Conservation (phyloP, 1,140 invertebrate species). For the Camponotus floridanus region DNA sequence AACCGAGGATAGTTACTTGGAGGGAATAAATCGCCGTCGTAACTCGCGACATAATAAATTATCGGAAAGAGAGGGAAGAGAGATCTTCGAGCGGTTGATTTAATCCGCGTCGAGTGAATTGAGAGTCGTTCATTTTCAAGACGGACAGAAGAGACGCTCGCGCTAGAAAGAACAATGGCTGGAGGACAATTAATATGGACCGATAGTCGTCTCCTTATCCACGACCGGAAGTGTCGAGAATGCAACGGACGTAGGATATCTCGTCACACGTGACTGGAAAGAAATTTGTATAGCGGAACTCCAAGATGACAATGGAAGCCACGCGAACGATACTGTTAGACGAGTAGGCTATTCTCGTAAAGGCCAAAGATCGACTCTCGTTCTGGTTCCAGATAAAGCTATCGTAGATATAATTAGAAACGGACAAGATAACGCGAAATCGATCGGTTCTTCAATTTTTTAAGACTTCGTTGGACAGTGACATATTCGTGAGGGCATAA, state of each 20-base stretch:
- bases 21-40: constrained; percentile 21
- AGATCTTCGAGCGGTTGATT: not conserved
- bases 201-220: not conserved
- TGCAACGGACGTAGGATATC: not conserved
- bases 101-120: not conserved
- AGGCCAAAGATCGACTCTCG: not conserved
- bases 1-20: not conserved
- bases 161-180: not conserved
- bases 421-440: not conserved
- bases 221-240: constrained; percentile 12
- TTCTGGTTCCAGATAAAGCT: not conserved
- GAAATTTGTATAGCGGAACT: not conserved
- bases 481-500: not conserved
- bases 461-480: not conserved
- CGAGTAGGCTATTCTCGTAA: not conserved
- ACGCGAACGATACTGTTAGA: not conserved
- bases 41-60: constrained; percentile 34
- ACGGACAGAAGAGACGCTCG: not conserved
- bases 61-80: not conserved
- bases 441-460: not conserved
- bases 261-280: constrained; percentile 37
- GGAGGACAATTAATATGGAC: constrained; percentile 31
- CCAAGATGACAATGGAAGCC: not conserved
- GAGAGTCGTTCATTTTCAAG: not conserved
- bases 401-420: not conserved